Conservation (phyloP, 2,113 vertebrate species). For the Sitta europaea region DNA sequence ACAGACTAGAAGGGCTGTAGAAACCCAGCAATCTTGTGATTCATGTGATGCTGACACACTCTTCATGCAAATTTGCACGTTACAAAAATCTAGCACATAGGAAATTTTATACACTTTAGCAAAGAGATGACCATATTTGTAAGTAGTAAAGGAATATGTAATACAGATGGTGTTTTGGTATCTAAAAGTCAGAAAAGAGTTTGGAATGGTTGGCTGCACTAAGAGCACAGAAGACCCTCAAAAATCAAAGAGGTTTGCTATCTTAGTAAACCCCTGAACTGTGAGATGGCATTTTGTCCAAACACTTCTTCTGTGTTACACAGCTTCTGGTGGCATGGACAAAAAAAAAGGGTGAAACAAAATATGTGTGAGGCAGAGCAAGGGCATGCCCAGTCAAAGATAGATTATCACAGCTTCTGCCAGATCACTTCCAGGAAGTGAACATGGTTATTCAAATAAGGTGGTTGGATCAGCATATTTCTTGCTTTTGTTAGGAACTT, state of each 20-base stretch:
- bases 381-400: neutral
- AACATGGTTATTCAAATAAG: constrained; percentile 11
- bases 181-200: neutral
- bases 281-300: neutral
- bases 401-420: neutral
- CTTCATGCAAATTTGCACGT: neutral
- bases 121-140: too few relatives aligned
- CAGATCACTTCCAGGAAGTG: neutral
- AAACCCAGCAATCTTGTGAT: neutral
- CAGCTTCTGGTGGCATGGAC: neutral
- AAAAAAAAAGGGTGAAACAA: neutral
- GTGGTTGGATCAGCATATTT: neutral
- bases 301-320: neutral
- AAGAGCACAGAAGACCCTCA: neutral
- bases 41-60: neutral
- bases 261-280: neutral
- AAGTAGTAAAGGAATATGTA: neutral
- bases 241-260: neutral
- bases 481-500: neutral
- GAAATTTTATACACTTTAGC: neutral
- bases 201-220: neutral
- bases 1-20: neutral
- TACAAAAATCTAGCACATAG: neutral
- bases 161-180: neutral
- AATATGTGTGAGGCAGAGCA: neutral